Conservation (phyloP, 1,140 invertebrate genomes). For the Pseudomyrmex cubaensis region DNA sequence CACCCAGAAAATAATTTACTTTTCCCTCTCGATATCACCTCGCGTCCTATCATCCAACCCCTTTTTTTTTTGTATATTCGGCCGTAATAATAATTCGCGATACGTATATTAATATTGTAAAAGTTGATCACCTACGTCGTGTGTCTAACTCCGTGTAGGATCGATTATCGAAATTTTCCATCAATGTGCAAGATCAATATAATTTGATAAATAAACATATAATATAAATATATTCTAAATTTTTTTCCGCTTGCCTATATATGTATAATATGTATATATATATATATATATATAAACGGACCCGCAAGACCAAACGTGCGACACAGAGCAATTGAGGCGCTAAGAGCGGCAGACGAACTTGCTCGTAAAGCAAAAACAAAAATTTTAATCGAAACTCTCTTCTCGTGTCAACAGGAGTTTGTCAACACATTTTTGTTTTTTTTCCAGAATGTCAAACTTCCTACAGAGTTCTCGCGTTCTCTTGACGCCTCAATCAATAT, state of each 20-base stretch:
- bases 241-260: too few species aligned
- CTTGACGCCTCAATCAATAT: slow-evolving; percentile 31
- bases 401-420: background rate
- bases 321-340: slow-evolving; percentile 32
- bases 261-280: too few species aligned
- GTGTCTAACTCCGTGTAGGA: background rate
- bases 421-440: background rate
- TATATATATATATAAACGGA: background rate
- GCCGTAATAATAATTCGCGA: slow-evolving; percentile 11
- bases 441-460: background rate
- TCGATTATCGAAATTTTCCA: slow-evolving; percentile 42
- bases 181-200: too few species aligned
- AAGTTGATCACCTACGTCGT: background rate
- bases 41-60: background rate
- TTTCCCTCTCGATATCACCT: slow-evolving; percentile 25
- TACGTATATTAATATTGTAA: slow-evolving; percentile 34
- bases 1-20: slow-evolving; percentile 16
- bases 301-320: slow-evolving; percentile 29
- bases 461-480: background rate
- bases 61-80: slow-evolving; percentile 11
- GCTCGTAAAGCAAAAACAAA: slow-evolving; percentile 15
- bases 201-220: too few species aligned
- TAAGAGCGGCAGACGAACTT: slow-evolving; percentile 1
- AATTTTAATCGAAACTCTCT: background rate
- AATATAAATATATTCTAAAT: too few species aligned